Percentiles rank a stretch among this genome's conserved stretches.
phyloP scores from a whole-genome alignment of 2,888 invertebrate genomes.

The Cyclophora punctaria region DNA sequence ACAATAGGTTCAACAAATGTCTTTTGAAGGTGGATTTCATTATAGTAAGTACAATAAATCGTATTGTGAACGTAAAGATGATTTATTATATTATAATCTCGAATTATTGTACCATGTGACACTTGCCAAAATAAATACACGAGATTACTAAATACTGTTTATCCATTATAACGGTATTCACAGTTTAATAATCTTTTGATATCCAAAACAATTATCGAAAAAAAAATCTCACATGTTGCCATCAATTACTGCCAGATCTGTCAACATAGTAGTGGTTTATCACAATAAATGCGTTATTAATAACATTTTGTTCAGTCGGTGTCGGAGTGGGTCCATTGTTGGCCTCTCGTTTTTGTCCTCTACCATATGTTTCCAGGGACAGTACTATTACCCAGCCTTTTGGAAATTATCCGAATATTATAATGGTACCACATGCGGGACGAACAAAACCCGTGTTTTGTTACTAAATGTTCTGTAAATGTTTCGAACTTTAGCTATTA shows the following conservation, averaged over 20 bases:
- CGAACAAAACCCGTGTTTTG: no score
- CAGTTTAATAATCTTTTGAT: no score
- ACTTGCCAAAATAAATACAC: slow-evolving; percentile 2
- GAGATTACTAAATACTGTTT: neutral
- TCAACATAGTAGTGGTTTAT: slow-evolving; percentile 21
- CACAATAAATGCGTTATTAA: slow-evolving; percentile 12
- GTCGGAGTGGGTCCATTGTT: slow-evolving; percentile 5
- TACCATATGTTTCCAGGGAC: slow-evolving; percentile 49
- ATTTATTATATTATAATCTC: no score
- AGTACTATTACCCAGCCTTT: slow-evolving; percentile 35
- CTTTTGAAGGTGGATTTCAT: no score
- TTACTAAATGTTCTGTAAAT: no score
- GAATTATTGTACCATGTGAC: no score
- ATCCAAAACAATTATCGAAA: neutral
- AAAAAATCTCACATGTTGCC: slow-evolving; percentile 6
- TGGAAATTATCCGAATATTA: slow-evolving; percentile 27
- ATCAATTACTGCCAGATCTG: slow-evolving; percentile 32
- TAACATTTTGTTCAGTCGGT: neutral
- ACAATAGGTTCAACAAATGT: no score
- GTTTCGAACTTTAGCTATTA: no score
- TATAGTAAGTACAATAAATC: no score
- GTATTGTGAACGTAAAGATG: no score
- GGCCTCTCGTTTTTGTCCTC: slow-evolving; percentile 33
- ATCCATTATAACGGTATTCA: neutral
- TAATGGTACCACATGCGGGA: slow-evolving; percentile 55